These are phyloP conservation scores for Lapara coniferarum DNA, from an alignment of 2,888 invertebrate genomes.

Conservation along the genomic window DNA sequence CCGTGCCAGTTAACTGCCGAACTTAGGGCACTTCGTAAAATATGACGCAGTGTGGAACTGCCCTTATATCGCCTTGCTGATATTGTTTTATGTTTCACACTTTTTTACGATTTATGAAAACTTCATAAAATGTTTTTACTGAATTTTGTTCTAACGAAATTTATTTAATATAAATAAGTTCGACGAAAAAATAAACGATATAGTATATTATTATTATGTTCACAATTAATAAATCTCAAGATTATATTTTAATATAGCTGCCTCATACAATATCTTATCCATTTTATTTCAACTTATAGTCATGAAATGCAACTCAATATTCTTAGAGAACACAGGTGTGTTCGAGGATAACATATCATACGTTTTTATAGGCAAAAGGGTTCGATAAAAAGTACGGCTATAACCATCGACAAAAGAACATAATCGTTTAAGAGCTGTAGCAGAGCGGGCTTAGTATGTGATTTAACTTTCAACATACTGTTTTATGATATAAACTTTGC, in stretches of 20 bases:
- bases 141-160: neutral
- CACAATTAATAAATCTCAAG: neutral
- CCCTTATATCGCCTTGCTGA: slow-evolving; percentile 70
- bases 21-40: slow-evolving; percentile 81
- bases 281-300: neutral
- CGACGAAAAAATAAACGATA: no score
- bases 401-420: slow-evolving; percentile 43
- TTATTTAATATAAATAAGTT: no score
- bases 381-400: slow-evolving; percentile 45
- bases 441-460: slow-evolving; percentile 36
- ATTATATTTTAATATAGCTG: neutral
- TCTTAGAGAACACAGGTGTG: slow-evolving; percentile 46
- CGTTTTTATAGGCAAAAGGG: slow-evolving; percentile 54
- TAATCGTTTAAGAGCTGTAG: slow-evolving; percentile 42
- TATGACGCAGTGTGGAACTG: slow-evolving; percentile 75
- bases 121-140: neutral
- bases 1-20: slow-evolving; percentile 77
- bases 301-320: slow-evolving; percentile 10
- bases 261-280: neutral
- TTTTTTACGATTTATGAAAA: slow-evolving; percentile 25
- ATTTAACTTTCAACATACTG: slow-evolving; percentile 28
- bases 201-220: neutral
- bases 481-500: neutral
- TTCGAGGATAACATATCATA: slow-evolving; percentile 43
- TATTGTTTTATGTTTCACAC: slow-evolving; percentile 55